phyloP scores from a whole-genome alignment of 2,113 vertebrate genomes.

The Silurus asotus region DNA sequence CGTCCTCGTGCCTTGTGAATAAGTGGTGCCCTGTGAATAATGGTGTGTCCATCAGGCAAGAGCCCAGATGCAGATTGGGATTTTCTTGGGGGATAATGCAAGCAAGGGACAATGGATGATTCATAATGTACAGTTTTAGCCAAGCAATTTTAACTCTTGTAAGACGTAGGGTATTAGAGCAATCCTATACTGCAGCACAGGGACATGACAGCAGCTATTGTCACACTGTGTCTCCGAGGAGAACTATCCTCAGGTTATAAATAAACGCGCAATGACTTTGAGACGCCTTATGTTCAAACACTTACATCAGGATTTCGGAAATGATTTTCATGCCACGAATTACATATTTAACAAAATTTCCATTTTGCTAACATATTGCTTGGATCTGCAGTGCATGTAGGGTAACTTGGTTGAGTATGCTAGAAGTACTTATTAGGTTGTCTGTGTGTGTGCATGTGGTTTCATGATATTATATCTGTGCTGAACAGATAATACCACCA shows the following conservation, averaged over 20 bases:
- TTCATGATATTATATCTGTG: slow-evolving; percentile 14
- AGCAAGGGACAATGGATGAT: slow-evolving; percentile 75
- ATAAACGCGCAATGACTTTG: slow-evolving; percentile 62
- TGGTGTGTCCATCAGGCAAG: slow-evolving; percentile 75
- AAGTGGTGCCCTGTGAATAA: slow-evolving; percentile 74
- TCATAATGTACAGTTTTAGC: slow-evolving; percentile 78
- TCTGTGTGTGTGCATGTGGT: neutral
- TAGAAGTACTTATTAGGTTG: neutral
- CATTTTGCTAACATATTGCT: slow-evolving; percentile 15
- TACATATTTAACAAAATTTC: slow-evolving; percentile 28
- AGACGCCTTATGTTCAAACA: slow-evolving; percentile 49
- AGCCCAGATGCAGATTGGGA: slow-evolving; percentile 74
- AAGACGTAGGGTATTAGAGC: slow-evolving; percentile 61
- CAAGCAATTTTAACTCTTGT: slow-evolving; percentile 68
- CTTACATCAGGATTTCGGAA: slow-evolving; percentile 36
- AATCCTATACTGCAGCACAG: slow-evolving; percentile 57
- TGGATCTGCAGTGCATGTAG: neutral
- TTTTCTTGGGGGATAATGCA: slow-evolving; percentile 80
- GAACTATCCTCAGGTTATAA: slow-evolving; percentile 64
- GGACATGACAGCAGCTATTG: slow-evolving; percentile 66
- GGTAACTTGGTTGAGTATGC: neutral
- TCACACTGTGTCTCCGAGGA: slow-evolving; percentile 58
- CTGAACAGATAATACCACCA: slow-evolving; percentile 50
- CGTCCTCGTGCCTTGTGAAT: slow-evolving; percentile 57
- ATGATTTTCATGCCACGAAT: slow-evolving; percentile 26